Base-by-base conservation (phyloP, 2,797 vertebrate genomes). In the Smutsia gigantea region DNA sequence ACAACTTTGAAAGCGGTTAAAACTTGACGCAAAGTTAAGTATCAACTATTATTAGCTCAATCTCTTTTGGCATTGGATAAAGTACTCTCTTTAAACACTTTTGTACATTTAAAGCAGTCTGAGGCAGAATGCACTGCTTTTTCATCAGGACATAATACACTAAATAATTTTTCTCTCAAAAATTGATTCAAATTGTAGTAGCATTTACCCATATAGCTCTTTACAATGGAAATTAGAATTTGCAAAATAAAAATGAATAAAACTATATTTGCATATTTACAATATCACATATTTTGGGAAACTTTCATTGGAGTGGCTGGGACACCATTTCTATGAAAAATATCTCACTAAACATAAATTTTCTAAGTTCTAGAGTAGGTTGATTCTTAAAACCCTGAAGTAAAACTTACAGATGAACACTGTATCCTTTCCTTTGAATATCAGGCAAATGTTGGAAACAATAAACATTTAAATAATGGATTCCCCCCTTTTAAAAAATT, bases 391-490 rank as follows among this genome's bases (percentile, higher is more conserved):
- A 94, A 93, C 14, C 69, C 74, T 97, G 31, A 93, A 95, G 96
- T 92, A 97, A 97, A 82, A 37, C 91, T 94, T 94, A 7, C 81
- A 90, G 64, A 1, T 53, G 86, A 79, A 85, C 37, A 27, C 29
- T 83, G 31, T 87, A 63, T 95, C 37, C 87, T 66, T 13, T 75
- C 92, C 90, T 97, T 91, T 57, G 61, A 3, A 0, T 81, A 96
- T 96, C 77, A 97, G 87, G 82, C 81, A 96, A 90, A 90, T 27
- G 66, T 95, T 96, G 85, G 87, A 66, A 84, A 91, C 87, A 95
- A 97, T 97, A 97, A 95, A 92, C 66, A 63, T 96, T 93, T 96
- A 81, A 96, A 92, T 97, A 89, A 94, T 87, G 66, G 11, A 71
- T 72, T 90, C 68, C 94, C 82, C 34, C 55, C 3, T 87, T 93